Conservation (phyloP, 2,113 vertebrate species). For the Otolemur garnettii region DNA sequence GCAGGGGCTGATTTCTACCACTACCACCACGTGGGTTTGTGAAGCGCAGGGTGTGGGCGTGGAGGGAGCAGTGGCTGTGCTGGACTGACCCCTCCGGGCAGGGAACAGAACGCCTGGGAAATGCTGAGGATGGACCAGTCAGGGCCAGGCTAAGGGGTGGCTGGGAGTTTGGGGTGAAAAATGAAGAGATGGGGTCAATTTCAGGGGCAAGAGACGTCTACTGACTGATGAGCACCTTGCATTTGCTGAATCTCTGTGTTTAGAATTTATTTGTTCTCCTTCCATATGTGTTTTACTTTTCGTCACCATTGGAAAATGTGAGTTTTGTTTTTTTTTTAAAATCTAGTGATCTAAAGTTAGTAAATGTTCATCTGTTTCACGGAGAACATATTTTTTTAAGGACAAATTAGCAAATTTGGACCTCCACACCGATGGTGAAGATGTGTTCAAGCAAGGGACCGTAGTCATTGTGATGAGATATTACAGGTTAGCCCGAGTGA, state of each 20-base stretch:
- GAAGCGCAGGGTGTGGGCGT: accelerated
- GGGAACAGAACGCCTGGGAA: background rate
- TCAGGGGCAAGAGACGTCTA: background rate
- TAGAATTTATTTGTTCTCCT: constrained; percentile 34
- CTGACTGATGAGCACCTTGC: background rate
- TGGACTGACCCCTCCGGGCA: accelerated
- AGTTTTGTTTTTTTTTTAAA: constrained; percentile 29
- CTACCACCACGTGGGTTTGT: background rate
- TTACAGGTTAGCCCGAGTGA: constrained; percentile 50
- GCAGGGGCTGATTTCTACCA: background rate
- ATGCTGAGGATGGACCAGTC: accelerated
- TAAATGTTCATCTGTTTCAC: constrained; percentile 78
- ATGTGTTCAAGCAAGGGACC: constrained; percentile 33
- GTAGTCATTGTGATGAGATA: constrained; percentile 4
- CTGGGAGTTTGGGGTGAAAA: background rate
- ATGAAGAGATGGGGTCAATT: background rate
- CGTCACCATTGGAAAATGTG: constrained; percentile 73
- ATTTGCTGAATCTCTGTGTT: background rate
- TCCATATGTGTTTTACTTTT: constrained; percentile 69
- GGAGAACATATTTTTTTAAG: constrained; percentile 75
- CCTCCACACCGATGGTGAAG: background rate
- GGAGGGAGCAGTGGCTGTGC: background rate
- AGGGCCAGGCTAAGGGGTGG: background rate
- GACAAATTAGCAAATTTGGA: constrained; percentile 70
- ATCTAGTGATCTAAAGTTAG: constrained; percentile 31